Evolutionary conservation across 2,113 vertebrate genomes (phyloP).

Genomic region (Apodemus sylvaticus): DNA sequence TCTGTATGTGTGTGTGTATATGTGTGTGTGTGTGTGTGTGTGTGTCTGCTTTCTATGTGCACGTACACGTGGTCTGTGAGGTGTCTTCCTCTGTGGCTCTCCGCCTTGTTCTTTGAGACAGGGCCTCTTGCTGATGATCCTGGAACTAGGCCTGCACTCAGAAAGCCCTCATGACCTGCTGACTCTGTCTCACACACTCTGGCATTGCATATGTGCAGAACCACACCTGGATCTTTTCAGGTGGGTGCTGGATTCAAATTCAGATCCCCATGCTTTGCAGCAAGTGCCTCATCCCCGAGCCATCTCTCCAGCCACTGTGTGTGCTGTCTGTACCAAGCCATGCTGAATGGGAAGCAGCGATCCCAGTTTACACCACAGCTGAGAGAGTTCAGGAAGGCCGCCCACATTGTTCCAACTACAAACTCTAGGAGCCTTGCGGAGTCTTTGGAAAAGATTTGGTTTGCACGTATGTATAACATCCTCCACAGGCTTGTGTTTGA

Average conservation of each 20-base stretch:
- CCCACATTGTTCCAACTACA: background rate
- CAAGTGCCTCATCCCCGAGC: background rate
- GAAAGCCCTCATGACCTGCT: background rate
- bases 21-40: background rate
- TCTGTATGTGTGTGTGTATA: background rate
- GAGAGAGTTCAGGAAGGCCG: fast-evolving
- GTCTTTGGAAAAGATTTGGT: background rate
- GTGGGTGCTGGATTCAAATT: background rate
- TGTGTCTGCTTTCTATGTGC: background rate
- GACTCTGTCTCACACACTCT: background rate
- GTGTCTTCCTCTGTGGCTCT: background rate
- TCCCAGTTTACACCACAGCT: fast-evolving
- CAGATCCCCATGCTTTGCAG: background rate
- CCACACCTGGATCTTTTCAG: background rate
- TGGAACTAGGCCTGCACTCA: background rate
- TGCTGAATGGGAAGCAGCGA: background rate
- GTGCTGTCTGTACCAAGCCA: fast-evolving
- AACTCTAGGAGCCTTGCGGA: fast-evolving
- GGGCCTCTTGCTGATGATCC: too few relatives aligned
- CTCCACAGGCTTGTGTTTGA: background rate
- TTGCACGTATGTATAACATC: too few relatives aligned
- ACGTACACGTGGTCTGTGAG: background rate
- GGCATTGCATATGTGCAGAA: background rate
- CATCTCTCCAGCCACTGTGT: background rate
- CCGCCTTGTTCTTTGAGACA: background rate